These are phyloP conservation scores for Labrus mixtus DNA, from an alignment of 2,113 vertebrate genomes.

Conservation along the genomic window DNA sequence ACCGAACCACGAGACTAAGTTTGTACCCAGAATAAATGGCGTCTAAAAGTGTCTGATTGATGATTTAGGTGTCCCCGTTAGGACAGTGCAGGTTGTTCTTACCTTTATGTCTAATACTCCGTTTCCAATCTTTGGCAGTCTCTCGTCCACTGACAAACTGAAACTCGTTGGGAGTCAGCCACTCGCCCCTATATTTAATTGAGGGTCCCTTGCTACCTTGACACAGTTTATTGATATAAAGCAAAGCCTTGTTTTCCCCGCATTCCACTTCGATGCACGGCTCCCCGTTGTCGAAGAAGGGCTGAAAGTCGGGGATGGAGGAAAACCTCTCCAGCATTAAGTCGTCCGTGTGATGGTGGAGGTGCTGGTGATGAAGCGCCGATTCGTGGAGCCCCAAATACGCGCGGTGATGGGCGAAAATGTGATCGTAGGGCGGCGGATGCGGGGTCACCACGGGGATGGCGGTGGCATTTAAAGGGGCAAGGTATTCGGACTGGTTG, in stretches of 20 bases:
- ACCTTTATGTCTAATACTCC: conserved; percentile 99
- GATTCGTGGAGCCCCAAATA: conserved; percentile 89
- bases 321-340: conserved; percentile 93
- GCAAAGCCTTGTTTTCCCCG: conserved; percentile 96
- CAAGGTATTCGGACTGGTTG: conserved; percentile 91
- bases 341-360: conserved; percentile 90
- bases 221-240: conserved; percentile 97
- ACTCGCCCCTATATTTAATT: conserved; percentile 96
- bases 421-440: conserved; percentile 90
- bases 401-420: conserved; percentile 88
- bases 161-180: conserved; percentile 98
- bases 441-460: conserved; percentile 92
- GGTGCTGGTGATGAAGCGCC: conserved; percentile 84
- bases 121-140: conserved; percentile 98
- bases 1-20: conserved; percentile 54
- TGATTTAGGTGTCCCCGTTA: neutral
- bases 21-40: conserved; percentile 18
- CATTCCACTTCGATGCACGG: conserved; percentile 99
- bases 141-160: conserved; percentile 99
- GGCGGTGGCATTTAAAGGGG: conserved; percentile 89
- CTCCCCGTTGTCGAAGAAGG: conserved; percentile 95
- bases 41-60: conserved; percentile 31
- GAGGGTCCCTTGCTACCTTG: conserved; percentile 98
- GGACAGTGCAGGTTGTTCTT: conserved; percentile 54
- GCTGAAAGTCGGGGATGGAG: conserved; percentile 95